phyloP scores from a whole-genome alignment of 2,888 invertebrate genomes.

The Clivina fossor region DNA sequence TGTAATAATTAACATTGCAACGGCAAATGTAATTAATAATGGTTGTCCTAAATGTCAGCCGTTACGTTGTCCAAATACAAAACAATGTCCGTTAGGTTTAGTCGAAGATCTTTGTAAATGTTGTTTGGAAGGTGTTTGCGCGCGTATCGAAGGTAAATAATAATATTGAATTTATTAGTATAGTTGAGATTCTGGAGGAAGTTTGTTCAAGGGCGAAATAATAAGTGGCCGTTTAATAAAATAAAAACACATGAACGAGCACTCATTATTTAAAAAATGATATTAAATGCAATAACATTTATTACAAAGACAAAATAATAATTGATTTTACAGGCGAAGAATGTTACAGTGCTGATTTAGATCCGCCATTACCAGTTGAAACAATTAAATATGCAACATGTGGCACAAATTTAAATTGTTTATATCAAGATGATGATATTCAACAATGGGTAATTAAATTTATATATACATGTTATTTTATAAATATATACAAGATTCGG shows the following conservation, averaged over 20 bases:
- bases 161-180: no score
- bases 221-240: no score
- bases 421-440: not conserved
- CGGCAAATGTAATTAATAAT: no score
- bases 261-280: no score
- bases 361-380: slow-evolving; percentile 9
- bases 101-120: slow-evolving; percentile 13
- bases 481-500: not conserved
- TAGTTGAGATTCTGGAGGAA: no score
- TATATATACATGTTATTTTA: not conserved
- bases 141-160: slow-evolving; percentile 22
- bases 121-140: slow-evolving; percentile 18
- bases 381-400: slow-evolving; percentile 17
- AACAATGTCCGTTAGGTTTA: slow-evolving; percentile 5
- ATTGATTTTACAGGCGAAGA: no score
- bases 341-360: slow-evolving; percentile 13
- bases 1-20: no score
- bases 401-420: slow-evolving; percentile 19
- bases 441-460: not conserved
- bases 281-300: no score
- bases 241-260: no score
- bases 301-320: no score
- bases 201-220: no score
- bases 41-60: slow-evolving; percentile 16
- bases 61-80: slow-evolving; percentile 11